Base-by-base conservation (phyloP, 2,797 vertebrate genomes). In the Danio kyathit region DNA sequence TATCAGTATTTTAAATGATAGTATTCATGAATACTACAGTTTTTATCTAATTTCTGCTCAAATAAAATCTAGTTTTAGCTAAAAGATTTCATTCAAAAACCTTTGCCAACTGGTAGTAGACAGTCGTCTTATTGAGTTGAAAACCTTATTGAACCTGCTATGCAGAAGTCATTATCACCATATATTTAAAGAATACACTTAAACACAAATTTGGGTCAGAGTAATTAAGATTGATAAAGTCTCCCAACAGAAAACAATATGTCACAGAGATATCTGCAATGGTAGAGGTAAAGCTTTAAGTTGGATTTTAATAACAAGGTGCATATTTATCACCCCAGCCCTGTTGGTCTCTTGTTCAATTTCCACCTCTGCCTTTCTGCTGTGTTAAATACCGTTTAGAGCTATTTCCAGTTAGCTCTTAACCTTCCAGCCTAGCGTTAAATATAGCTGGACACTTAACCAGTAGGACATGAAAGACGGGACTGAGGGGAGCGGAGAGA, bases 381-480 rank as follows among this genome's bases (percentile, higher is more conserved):
- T 78, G 60, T 84, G 80, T 75, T 79, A 88, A 80, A 87, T 85
- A 74, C 80, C 74, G 65, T 17, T 51, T 40, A 17, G 72, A 70
- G 66, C 83, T 89, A 88, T 90, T 89, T 88, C 52, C 46, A 85
- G 86, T 76, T 43, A 46, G 69, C 75, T 63, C 75, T 76, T 84
- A 79, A 82, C 81, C 66, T 77, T 70, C 57, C 66, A 74, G 77
- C 56, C 74, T 59, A 61, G 49, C 12, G 74, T 79, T 87, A 89
- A 86, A 90, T 85, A 83, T 88, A 90, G 87, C 81, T 77, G 59
- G 44, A 79, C 73, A 74, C 72, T 86, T 86, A 82, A 70, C 81
- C 82, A 76, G 54, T 74, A 52, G 54, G 61, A 56, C 56, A 70
- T 67, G 63, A 73, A 73, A 79, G 75, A 56, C 19, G 8, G 61